A percentile compares a stretch with the other conserved stretches of the same genome.
phyloP scores from a whole-genome alignment of 2,113 vertebrate species.

The Anthoscopus minutus region DNA sequence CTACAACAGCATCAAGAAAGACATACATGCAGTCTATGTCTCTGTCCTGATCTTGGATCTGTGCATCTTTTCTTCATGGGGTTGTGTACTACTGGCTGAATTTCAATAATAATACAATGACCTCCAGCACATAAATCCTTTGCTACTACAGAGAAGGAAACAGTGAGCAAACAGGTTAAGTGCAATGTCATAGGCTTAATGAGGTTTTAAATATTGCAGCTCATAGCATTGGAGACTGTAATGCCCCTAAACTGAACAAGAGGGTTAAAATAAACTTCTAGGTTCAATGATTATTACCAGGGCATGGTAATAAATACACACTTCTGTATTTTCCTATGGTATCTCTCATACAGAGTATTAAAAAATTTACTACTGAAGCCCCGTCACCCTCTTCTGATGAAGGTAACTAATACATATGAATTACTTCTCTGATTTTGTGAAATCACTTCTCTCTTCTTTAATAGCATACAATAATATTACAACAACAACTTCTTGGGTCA shows the following conservation, averaged over 20 bases:
- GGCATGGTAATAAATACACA: neutral
- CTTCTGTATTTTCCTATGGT: neutral
- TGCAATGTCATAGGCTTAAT: neutral
- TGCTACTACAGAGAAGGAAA: neutral
- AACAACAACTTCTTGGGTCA: neutral
- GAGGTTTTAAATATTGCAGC: slow-evolving; percentile 24
- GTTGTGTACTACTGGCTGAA: neutral
- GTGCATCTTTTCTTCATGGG: neutral
- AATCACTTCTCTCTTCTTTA: neutral
- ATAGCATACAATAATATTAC: neutral
- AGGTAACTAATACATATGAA: neutral
- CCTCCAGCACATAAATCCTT: neutral
- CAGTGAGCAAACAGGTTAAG: neutral
- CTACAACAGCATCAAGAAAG: neutral
- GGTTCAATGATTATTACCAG: neutral
- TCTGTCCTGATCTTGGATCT: neutral
- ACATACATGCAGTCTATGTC: fast-evolving
- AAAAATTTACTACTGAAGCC: neutral
- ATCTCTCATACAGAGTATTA: neutral
- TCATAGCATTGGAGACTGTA: neutral
- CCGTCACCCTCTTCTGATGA: neutral
- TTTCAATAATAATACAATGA: neutral
- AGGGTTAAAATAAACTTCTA: neutral
- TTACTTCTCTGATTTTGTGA: neutral
- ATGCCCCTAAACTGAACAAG: neutral